These are phyloP conservation scores for Scaptomyza parva DNA, from an alignment of 2,888 invertebrate genomes.

Conservation along the genomic window DNA sequence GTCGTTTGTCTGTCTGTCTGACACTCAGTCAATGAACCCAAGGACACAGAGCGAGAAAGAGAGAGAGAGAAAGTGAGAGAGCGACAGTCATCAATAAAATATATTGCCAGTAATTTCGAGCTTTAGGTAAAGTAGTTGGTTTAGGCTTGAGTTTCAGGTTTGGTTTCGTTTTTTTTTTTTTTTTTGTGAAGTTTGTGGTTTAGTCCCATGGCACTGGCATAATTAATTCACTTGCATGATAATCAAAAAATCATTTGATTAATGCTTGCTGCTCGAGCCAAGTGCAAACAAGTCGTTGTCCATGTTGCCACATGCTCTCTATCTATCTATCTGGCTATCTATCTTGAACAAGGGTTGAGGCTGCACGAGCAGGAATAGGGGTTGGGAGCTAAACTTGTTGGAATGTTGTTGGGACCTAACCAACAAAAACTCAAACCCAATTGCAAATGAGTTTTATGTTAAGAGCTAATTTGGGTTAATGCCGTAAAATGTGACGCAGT, in stretches of 20 bases:
- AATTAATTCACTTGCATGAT: constrained; percentile 79
- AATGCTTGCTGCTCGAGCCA: constrained; percentile 50
- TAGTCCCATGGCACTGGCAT: constrained; percentile 44
- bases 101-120: constrained; percentile 55
- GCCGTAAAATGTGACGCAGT: constrained; percentile 76
- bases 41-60: constrained; percentile 13
- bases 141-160: not conserved
- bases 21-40: constrained; percentile 29
- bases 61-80: constrained; percentile 32
- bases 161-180: not conserved
- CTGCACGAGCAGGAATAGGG: constrained; percentile 16
- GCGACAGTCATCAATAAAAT: constrained; percentile 68
- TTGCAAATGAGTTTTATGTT: constrained; percentile 75
- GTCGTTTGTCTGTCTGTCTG: not conserved
- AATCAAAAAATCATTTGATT: constrained; percentile 78
- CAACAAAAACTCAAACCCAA: constrained; percentile 17
- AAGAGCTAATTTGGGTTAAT: constrained; percentile 79
- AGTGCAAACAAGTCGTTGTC: constrained; percentile 52
- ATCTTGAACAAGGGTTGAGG: constrained; percentile 47
- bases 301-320: constrained; percentile 31
- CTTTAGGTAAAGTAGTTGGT: constrained; percentile 2
- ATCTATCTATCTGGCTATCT: too few relatives aligned
- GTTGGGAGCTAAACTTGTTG: constrained; percentile 19
- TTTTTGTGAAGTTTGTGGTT: constrained; percentile 18
- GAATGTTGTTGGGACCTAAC: constrained; percentile 1